Conservation (phyloP, 1,140 invertebrate genomes). For the Riptortus pedestris region DNA sequence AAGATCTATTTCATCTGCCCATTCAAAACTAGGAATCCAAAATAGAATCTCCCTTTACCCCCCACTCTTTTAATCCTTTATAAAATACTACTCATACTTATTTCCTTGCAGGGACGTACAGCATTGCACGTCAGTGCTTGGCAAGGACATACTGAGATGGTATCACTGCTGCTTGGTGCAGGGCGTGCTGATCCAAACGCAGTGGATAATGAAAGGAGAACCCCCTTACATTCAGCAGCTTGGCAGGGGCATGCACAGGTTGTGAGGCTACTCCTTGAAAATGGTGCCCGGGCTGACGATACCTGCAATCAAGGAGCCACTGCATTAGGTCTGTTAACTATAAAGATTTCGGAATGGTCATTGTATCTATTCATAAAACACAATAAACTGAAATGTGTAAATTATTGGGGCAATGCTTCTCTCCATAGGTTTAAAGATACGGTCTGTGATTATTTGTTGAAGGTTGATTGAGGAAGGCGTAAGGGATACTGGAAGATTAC, state of each 20-base stretch:
- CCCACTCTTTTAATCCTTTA: no score
- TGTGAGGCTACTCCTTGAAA: constrained; percentile 67
- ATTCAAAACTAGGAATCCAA: no score
- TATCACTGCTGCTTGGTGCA: constrained; percentile 65
- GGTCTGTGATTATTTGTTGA: no score
- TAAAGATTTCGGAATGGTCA: no score
- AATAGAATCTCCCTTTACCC: no score
- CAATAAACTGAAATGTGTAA: no score
- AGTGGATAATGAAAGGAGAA: constrained; percentile 77
- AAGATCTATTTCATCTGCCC: background rate
- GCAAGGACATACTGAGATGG: constrained; percentile 87
- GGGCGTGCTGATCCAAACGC: constrained; percentile 75
- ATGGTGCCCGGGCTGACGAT: constrained; percentile 72
- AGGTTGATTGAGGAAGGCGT: no score
- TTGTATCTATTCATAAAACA: background rate
- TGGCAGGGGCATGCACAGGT: constrained; percentile 86
- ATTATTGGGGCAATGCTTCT: no score
- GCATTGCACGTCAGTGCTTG: constrained; percentile 86
- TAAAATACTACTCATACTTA: background rate
- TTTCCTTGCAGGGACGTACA: constrained; percentile 62
- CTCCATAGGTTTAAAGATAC: no score
- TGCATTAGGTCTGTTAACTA: constrained; percentile 51
- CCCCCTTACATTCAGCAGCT: constrained; percentile 84
- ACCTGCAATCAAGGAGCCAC: constrained; percentile 91
- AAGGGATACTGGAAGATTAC: no score